Base-by-base conservation (phyloP, 2,113 vertebrate species). In the Phyllostomus hastatus region DNA sequence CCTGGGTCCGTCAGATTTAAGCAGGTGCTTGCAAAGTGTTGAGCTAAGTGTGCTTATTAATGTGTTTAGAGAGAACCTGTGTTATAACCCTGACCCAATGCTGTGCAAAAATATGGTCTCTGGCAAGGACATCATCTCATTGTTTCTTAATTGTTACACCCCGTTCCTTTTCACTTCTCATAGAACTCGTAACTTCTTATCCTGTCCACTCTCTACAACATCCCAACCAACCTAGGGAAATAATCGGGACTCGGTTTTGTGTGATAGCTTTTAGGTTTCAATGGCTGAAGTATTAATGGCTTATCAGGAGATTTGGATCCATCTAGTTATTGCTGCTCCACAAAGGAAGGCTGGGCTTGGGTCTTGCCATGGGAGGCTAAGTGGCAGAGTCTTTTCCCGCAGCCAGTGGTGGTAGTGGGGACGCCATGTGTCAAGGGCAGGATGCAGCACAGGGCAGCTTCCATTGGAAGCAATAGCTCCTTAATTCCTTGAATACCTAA, bases 391-490 rank as follows among this genome's bases (percentile, higher is more conserved):
- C 28, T 69, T 66, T 69, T 48, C 26, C 64, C 38, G 4, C n/a
- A 54, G 16, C 31, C 12, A 31, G 46, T 52, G 33, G 4, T 5
- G 69, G 24, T 17, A 12, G 0, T 38, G 2, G 38, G 14, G 7
- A 38, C 72, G 26, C 33, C 4, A 4, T 38, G 0, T 2, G 6
- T 22, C 24, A 12, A 73, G 19, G 35, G 11, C 1, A 90, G 10
- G 5, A 20, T 26, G 12, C 24, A 5, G 9, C 26, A 9, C 1
- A 28, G 52, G 4, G 43, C 4, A n/a, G 2, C 6, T 61, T 93
- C 46, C 2, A 11, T 4, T 50, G 0, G 11, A 33, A 10, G 2
- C 14, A 72, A 5, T 0, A 75, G 8, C 6, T 79, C 5, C 79
- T 90, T 79, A 73, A 69, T 61, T 88, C 24, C 11, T 48, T 19